A percentile compares a stretch with the other conserved stretches of the same genome.
These are phyloP conservation scores for Stegodyphus mimosarum DNA, from an alignment of 1,140 invertebrate species.

Conservation along the genomic window DNA sequence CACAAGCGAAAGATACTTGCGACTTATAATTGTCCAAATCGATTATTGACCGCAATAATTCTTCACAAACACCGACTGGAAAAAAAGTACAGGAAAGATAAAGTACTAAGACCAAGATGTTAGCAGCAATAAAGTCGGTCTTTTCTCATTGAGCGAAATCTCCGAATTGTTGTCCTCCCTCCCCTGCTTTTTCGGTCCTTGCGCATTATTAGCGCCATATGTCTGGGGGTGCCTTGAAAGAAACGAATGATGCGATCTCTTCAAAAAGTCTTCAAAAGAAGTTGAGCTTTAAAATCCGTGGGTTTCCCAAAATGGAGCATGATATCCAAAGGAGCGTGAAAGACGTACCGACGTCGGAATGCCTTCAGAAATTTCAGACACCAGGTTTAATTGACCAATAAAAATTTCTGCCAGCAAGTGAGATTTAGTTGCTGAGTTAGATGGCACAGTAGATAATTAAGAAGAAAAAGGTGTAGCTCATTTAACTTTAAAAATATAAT, in stretches of 20 bases:
- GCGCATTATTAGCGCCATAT: conserved; percentile 59
- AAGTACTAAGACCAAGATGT: conserved; percentile 58
- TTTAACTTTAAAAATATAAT: too few species aligned
- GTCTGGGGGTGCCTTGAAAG: conserved; percentile 1
- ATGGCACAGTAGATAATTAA: too few species aligned
- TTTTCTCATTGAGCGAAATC: conserved; percentile 55
- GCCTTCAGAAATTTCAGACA: neutral
- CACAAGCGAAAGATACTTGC: neutral
- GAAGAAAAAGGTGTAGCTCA: too few species aligned
- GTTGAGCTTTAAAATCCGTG: conserved; percentile 42
- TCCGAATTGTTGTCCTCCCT: conserved; percentile 21
- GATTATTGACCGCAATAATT: conserved; percentile 59
- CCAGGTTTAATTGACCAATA: too few species aligned
- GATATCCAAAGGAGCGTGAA: conserved; percentile 26
- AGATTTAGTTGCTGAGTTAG: too few species aligned
- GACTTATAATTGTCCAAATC: conserved; percentile 57
- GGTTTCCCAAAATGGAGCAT: conserved; percentile 23
- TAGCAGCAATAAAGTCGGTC: conserved; percentile 55
- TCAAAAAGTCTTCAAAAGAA: conserved; percentile 27
- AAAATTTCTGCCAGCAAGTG: too few species aligned
- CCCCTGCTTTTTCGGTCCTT: conserved; percentile 34
- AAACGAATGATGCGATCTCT: neutral
- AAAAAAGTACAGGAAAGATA: conserved; percentile 45
- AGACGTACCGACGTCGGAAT: conserved; percentile 19
- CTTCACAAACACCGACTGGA: conserved; percentile 40